Evolutionary conservation across 2,797 vertebrate species (phyloP).

Genomic region (Anabacerthia variegaticeps): DNA sequence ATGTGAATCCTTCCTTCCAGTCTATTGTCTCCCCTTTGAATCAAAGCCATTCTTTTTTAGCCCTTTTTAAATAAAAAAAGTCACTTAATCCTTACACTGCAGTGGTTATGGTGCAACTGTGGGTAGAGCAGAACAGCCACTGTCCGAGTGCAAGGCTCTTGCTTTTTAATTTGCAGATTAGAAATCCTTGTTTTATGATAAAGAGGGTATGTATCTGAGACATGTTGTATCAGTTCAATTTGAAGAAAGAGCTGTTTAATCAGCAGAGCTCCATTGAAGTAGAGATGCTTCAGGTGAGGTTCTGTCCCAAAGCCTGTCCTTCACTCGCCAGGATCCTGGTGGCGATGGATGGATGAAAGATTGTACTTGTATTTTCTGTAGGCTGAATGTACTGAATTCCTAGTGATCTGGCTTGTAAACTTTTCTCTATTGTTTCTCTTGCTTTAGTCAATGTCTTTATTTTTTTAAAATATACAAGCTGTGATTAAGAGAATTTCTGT

Average conservation of each 20-base stretch:
- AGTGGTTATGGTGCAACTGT: constrained; percentile 12
- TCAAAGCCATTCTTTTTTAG: constrained; percentile 36
- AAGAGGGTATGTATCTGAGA: background rate
- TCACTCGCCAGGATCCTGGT: background rate
- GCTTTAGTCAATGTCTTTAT: constrained; percentile 11
- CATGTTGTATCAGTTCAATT: background rate
- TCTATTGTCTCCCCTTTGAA: background rate
- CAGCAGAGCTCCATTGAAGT: background rate
- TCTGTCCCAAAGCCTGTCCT: background rate
- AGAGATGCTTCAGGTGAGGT: background rate
- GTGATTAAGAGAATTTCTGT: constrained; percentile 39
- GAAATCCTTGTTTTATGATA: background rate
- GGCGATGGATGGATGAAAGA: background rate
- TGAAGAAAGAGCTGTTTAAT: background rate
- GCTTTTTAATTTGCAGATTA: constrained; percentile 28
- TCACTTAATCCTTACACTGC: background rate
- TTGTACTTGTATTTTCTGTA: background rate
- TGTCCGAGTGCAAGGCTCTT: background rate
- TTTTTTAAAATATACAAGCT: constrained; percentile 6
- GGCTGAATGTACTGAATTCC: constrained; percentile 35
- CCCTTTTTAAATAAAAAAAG: background rate
- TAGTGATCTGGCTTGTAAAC: constrained; percentile 21
- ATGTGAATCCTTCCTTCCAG: constrained; percentile 7
- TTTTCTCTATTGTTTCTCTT: background rate
- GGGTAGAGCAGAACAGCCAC: constrained; percentile 1